These are phyloP conservation scores for Actias luna DNA, from an alignment of 2,888 invertebrate species.

Conservation along the genomic window DNA sequence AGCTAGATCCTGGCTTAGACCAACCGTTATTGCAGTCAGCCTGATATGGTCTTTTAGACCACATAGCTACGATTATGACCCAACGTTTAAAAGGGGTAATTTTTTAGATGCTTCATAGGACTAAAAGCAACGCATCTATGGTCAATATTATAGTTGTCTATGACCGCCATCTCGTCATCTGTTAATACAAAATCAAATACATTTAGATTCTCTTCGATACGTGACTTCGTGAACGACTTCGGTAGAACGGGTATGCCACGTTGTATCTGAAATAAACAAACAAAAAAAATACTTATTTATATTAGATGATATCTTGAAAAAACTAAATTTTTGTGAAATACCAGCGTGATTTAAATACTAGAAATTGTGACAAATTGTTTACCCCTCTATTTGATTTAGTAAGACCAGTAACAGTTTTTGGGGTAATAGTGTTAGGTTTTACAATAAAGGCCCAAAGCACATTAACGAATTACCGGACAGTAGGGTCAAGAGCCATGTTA, in stretches of 20 bases:
- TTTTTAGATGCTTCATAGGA: constrained; percentile 37
- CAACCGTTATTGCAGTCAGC: not conserved
- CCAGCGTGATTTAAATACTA: too few species aligned
- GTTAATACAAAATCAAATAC: constrained; percentile 84
- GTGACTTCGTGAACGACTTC: constrained; percentile 86
- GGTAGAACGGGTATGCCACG: constrained; percentile 86
- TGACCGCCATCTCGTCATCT: constrained; percentile 74
- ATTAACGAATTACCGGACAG: too few species aligned
- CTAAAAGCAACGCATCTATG: constrained; percentile 68
- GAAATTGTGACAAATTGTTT: too few species aligned
- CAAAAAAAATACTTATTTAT: too few species aligned
- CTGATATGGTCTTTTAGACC: not conserved
- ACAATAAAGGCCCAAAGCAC: too few species aligned
- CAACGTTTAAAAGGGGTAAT: constrained; percentile 52
- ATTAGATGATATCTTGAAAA: too few species aligned
- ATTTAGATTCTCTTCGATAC: constrained; percentile 86
- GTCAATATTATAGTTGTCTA: constrained; percentile 81
- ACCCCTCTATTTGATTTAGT: too few species aligned
- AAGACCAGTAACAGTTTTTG: too few species aligned
- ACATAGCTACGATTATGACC: not conserved
- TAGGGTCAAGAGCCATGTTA: too few species aligned
- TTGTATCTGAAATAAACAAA: constrained; percentile 70
- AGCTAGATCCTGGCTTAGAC: not conserved
- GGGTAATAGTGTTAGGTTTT: too few species aligned
- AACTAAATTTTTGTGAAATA: too few species aligned